Evolutionary conservation across 92 coral and sea anemone genomes (phyloP).

Genomic region (Epizoanthus scotinus): DNA sequence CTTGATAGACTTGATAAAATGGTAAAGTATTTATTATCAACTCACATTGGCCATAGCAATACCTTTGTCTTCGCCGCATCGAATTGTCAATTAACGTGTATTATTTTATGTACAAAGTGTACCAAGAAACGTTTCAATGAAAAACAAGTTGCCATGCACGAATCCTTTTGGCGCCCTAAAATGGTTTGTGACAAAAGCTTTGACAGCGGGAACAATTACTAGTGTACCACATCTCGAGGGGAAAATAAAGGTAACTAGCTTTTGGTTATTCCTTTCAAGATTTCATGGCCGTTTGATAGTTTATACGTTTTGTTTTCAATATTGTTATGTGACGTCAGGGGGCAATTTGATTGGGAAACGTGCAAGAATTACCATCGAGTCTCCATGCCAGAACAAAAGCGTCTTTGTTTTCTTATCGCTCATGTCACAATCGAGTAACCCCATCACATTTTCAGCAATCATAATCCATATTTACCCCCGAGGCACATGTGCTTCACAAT

Average conservation of each 20-base stretch:
- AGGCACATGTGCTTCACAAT: constrained; percentile 10
- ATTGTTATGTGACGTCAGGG: not conserved
- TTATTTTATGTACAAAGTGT: constrained; percentile 9
- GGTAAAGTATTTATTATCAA: not conserved
- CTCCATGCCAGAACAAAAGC: constrained; percentile 8
- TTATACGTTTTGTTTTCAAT: not conserved
- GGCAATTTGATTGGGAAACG: constrained; percentile 6
- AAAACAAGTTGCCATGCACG: constrained; percentile 4
- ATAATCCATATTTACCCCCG: constrained; percentile 9
- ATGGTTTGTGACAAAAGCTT: not conserved
- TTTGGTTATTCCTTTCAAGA: not conserved
- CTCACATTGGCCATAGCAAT: not conserved
- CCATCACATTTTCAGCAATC: constrained; percentile 25
- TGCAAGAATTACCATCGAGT: constrained; percentile 12
- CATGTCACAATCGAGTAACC: constrained; percentile 22
- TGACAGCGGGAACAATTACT: not conserved
- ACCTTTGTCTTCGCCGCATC: not conserved
- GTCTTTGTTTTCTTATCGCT: constrained; percentile 3
- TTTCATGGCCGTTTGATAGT: not conserved
- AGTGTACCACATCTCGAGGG: not conserved
- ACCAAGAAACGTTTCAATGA: not conserved
- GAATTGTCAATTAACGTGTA: not conserved
- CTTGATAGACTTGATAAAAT: not conserved
- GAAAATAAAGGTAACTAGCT: not conserved
- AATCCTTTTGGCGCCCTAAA: not conserved